These are phyloP conservation scores for Rhea americana DNA, from an alignment of 2,113 vertebrate species.

Conservation along the genomic window DNA sequence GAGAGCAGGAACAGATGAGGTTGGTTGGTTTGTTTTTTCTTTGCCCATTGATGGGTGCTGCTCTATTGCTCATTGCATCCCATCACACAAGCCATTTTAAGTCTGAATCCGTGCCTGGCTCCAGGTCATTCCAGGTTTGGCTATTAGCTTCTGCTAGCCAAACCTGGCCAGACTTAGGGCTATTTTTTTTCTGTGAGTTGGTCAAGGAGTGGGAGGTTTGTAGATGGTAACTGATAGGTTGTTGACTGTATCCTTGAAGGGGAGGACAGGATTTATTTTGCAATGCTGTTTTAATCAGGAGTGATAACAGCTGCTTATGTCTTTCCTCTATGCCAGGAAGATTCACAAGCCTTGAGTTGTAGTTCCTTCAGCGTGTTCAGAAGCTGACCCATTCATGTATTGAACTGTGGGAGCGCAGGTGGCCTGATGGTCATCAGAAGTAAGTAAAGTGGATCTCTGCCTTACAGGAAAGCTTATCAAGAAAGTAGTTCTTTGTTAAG, in stretches of 20 bases:
- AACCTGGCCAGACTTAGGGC: neutral
- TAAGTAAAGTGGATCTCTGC: neutral
- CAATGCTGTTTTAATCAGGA: neutral
- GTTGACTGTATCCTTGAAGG: neutral
- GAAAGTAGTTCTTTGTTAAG: neutral
- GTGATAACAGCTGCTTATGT: neutral
- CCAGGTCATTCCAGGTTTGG: neutral
- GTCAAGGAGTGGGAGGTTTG: neutral
- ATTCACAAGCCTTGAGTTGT: neutral
- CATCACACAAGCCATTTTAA: neutral
- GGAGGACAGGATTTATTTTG: neutral
- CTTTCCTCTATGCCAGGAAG: neutral
- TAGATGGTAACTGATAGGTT: neutral
- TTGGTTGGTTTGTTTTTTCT: neutral
- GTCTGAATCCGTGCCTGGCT: neutral
- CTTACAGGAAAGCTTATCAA: neutral
- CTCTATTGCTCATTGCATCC: neutral
- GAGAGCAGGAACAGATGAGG: neutral
- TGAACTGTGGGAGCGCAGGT: neutral
- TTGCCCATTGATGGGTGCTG: neutral
- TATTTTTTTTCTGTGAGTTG: neutral
- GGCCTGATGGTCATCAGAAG: neutral
- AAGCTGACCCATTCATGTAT: neutral
- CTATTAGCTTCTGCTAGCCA: neutral
- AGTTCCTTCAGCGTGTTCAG: accelerated